Evolutionary conservation across 2,113 vertebrate species (phyloP).

Genomic region (Stegastes partitus): DNA sequence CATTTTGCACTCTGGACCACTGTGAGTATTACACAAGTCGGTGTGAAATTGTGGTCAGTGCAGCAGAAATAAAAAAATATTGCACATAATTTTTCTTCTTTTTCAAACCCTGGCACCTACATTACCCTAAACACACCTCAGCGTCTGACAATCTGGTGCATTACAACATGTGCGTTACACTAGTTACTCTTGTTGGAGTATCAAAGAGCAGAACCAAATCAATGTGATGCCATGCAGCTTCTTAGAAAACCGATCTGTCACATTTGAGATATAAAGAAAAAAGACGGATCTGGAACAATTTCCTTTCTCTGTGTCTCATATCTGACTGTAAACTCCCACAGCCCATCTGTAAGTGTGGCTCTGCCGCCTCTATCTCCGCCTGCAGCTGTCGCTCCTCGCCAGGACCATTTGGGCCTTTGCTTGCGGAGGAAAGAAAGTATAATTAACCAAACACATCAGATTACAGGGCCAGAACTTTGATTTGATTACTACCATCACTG

Average conservation of each 20-base stretch:
- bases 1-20: too few relatives aligned
- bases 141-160: too few relatives aligned
- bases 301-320: not conserved
- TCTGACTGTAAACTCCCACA: conserved; percentile 41
- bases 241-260: conserved; percentile 15
- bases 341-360: conserved; percentile 41
- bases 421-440: not conserved
- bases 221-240: not conserved
- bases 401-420: conserved; percentile 6
- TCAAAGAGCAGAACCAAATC: not conserved
- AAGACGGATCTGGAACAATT: not conserved
- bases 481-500: conserved; percentile 28
- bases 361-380: conserved; percentile 5
- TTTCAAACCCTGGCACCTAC: too few relatives aligned
- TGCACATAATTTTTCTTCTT: too few relatives aligned
- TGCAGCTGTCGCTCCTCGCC: conserved; percentile 4
- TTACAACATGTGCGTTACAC: too few relatives aligned
- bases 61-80: too few relatives aligned
- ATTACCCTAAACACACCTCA: too few relatives aligned
- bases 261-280: not conserved
- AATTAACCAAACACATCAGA: conserved; percentile 18
- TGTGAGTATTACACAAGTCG: too few relatives aligned
- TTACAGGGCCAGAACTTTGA: conserved; percentile 13
- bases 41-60: too few relatives aligned
- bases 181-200: too few relatives aligned